phyloP scores from a whole-genome alignment of 1,140 invertebrate genomes.

The Alviniconcha marisindica region DNA sequence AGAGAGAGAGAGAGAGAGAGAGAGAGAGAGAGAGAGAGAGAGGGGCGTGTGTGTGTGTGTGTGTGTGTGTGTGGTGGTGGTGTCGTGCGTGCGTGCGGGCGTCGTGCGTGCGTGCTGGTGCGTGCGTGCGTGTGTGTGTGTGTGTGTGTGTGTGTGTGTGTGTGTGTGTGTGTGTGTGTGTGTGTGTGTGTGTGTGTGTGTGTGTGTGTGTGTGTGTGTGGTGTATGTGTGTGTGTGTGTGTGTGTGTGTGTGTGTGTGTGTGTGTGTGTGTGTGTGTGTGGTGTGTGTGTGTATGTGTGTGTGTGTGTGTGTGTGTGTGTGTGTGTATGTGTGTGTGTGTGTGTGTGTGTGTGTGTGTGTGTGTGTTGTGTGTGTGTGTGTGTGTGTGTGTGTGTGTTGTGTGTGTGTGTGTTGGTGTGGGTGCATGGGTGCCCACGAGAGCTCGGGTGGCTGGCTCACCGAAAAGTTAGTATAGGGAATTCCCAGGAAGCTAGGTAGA shows the following conservation, averaged over 20 bases:
- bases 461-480: too few species aligned
- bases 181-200: not conserved
- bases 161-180: not conserved
- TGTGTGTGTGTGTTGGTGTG: not conserved
- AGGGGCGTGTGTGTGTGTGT: too few species aligned
- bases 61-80: too few species aligned
- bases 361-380: not conserved
- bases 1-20: too few species aligned
- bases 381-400: not conserved
- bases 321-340: not conserved
- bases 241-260: not conserved
- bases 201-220: not conserved
- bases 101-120: not conserved
- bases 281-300: not conserved
- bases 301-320: not conserved
- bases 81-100: too few species aligned
- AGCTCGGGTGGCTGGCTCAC: too few species aligned
- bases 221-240: not conserved
- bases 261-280: not conserved
- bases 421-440: too few species aligned
- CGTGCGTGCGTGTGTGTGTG: not conserved
- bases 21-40: too few species aligned
- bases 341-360: not conserved
- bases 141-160: slow-evolving; percentile 8
- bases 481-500: too few species aligned